Evolutionary conservation across 2,113 vertebrate species (phyloP).

Genomic region (Struthio camelus): DNA sequence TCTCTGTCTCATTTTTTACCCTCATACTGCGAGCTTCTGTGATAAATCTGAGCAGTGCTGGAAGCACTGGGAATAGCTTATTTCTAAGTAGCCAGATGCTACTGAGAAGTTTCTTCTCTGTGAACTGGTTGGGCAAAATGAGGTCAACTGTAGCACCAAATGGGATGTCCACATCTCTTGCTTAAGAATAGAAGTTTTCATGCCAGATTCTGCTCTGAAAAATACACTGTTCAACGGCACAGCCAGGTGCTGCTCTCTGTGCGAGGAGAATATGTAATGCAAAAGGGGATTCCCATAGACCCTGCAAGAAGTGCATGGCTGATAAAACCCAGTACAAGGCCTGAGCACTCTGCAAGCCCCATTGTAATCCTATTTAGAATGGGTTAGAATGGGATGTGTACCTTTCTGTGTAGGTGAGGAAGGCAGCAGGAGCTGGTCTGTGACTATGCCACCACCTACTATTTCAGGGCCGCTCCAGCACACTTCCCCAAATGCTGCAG

Average conservation of each 20-base stretch:
- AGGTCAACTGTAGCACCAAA: not conserved
- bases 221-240: not conserved
- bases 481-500: not conserved
- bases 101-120: not conserved
- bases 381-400: not conserved
- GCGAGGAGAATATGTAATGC: not conserved
- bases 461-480: not conserved
- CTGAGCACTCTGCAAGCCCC: not conserved
- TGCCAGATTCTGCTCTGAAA: not conserved
- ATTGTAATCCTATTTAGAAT: not conserved
- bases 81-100: not conserved
- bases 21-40: not conserved
- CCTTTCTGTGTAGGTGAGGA: not conserved
- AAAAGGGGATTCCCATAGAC: too few relatives aligned
- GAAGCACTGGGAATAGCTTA: not conserved
- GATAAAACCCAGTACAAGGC: not conserved
- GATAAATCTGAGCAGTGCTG: not conserved
- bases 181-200: accelerated
- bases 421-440: not conserved
- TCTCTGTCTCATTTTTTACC: not conserved
- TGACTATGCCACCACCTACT: not conserved
- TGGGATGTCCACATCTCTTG: not conserved
- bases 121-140: not conserved
- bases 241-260: not conserved
- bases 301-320: not conserved